Percentiles rank a stretch among this genome's conserved stretches.
Conservation (phyloP, 1,140 invertebrate genomes). For the Pseudomyrmex sp. region DNA sequence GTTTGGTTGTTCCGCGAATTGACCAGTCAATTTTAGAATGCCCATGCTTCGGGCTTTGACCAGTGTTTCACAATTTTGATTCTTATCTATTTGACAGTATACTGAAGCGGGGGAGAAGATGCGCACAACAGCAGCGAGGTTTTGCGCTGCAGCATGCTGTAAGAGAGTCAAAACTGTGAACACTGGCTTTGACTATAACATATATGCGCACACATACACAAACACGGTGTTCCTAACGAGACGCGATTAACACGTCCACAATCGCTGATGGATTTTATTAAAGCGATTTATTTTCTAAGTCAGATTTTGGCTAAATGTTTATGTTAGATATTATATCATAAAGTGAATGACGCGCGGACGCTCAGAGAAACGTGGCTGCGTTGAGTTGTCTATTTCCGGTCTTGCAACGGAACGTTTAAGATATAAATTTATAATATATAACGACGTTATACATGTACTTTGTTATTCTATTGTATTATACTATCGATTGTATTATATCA, state of each 20-base stretch:
- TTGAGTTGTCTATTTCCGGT: conserved; percentile 10
- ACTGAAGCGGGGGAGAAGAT: too few relatives aligned
- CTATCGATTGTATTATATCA: conserved; percentile 56
- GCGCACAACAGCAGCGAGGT: too few relatives aligned
- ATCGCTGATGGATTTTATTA: conserved; percentile 7
- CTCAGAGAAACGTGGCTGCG: conserved; percentile 4
- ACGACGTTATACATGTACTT: conserved; percentile 11
- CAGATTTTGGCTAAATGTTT: background rate
- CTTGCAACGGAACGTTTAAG: background rate
- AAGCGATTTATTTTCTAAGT: conserved; percentile 35
- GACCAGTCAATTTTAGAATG: too few relatives aligned
- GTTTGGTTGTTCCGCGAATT: too few relatives aligned
- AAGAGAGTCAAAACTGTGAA: too few relatives aligned
- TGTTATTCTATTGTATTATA: conserved; percentile 44
- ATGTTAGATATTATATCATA: conserved; percentile 4
- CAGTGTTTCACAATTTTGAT: too few relatives aligned
- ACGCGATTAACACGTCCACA: background rate
- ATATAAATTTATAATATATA: conserved; percentile 47
- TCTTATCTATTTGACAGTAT: too few relatives aligned
- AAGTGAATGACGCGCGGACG: background rate
- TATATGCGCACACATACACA: too few relatives aligned
- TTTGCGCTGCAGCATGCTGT: too few relatives aligned
- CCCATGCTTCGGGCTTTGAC: too few relatives aligned
- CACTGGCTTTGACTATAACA: too few relatives aligned
- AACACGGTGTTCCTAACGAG: background rate